These are phyloP conservation scores for Drosophila anomalipes DNA, from an alignment of 2,888 invertebrate genomes.

Conservation along the genomic window DNA sequence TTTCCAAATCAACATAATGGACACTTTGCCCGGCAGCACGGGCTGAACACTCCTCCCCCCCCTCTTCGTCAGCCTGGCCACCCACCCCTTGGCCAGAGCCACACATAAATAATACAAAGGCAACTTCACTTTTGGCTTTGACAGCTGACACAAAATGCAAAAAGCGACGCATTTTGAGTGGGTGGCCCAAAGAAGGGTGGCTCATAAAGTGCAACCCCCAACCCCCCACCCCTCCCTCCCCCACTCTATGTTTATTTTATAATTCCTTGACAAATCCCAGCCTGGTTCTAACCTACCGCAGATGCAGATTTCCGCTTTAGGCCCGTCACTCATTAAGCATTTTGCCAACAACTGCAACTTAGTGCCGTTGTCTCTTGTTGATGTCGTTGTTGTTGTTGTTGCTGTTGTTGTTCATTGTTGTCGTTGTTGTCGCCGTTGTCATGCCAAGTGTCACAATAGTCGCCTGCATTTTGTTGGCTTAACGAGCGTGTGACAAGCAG, in stretches of 20 bases:
- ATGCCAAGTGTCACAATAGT: constrained; percentile 73
- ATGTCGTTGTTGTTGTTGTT: constrained; percentile 45
- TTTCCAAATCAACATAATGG: constrained; percentile 81
- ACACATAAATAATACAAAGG: constrained; percentile 67
- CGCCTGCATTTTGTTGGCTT: constrained; percentile 70
- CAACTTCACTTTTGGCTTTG: constrained; percentile 72
- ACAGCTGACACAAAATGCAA: constrained; percentile 77
- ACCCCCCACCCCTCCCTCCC: too few relatives aligned
- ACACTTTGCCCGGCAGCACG: constrained; percentile 76
- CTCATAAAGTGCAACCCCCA: constrained; percentile 20
- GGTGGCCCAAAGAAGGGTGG: constrained; percentile 42
- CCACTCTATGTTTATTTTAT: constrained; percentile 10
- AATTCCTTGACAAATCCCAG: constrained; percentile 39
- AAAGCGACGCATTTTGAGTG: constrained; percentile 71
- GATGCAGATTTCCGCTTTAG: constrained; percentile 59
- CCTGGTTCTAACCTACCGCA: constrained; percentile 68
- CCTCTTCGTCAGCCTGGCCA: not conserved
- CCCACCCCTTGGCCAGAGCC: constrained; percentile 2
- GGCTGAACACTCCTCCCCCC: not conserved
- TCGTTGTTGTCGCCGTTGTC: constrained; percentile 58
- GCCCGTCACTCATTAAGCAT: constrained; percentile 74
- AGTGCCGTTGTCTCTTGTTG: constrained; percentile 51
- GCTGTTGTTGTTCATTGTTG: constrained; percentile 21
- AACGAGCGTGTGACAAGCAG: constrained; percentile 70
- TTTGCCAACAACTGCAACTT: constrained; percentile 71